These are phyloP conservation scores for Perccottus glenii DNA, from an alignment of 2,113 vertebrate genomes.

Conservation along the genomic window DNA sequence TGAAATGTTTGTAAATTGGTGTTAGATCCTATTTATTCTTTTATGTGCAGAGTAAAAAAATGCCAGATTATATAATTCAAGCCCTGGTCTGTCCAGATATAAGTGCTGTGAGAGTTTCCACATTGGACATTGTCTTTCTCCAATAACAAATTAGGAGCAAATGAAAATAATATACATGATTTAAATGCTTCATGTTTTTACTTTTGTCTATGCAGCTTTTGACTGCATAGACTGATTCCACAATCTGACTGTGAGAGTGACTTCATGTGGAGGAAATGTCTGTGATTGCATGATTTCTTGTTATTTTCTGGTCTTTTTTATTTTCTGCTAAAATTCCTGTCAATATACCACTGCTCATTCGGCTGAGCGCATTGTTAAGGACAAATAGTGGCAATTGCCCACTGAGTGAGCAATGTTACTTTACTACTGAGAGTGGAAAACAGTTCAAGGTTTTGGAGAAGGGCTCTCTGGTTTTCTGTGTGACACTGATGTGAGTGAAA, in stretches of 20 bases:
- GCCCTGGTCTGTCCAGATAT: too few relatives aligned
- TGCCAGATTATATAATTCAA: too few relatives aligned
- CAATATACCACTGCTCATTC: constrained; percentile 28
- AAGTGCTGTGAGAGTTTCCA: too few relatives aligned
- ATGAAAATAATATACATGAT: too few relatives aligned
- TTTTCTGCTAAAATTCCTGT: constrained; percentile 31
- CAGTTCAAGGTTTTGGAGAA: constrained; percentile 1
- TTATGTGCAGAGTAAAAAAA: too few relatives aligned
- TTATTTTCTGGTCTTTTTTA: neutral
- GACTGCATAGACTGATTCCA: too few relatives aligned
- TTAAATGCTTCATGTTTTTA: too few relatives aligned
- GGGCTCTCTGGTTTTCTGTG: neutral
- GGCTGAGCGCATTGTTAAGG: neutral
- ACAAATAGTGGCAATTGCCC: constrained; percentile 23
- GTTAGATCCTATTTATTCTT: too few relatives aligned
- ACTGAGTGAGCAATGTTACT: constrained; percentile 12
- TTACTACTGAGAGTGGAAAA: neutral
- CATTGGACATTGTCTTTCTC: too few relatives aligned
- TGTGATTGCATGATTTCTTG: constrained; percentile 13
- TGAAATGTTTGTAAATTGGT: too few relatives aligned
- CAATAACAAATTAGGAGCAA: too few relatives aligned
- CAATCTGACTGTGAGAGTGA: constrained; percentile 12
- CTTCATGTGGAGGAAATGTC: constrained; percentile 20
- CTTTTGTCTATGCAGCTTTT: neutral
- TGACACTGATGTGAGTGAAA: neutral